Percentiles rank a stretch among this genome's conserved stretches.
These are phyloP conservation scores for Podabrus alpinus DNA, from an alignment of 2,888 invertebrate species.

Conservation along the genomic window DNA sequence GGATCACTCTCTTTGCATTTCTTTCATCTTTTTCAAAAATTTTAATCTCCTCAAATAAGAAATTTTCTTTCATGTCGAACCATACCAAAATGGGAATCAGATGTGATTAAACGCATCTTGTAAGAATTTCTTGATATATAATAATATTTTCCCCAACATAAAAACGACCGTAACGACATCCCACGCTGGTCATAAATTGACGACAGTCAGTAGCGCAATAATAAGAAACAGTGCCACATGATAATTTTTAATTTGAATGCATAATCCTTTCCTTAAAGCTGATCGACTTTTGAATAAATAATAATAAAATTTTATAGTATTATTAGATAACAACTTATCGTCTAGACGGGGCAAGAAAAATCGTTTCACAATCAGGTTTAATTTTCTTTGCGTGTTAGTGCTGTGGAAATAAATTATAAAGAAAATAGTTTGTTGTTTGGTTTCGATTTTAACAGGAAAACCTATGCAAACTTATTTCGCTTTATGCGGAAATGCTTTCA, in stretches of 20 bases:
- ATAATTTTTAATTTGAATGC: not conserved
- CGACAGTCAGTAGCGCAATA: too few relatives aligned
- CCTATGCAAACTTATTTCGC: not conserved
- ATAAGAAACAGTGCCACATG: too few relatives aligned
- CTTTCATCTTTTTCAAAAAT: not conserved
- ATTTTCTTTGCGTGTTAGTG: not conserved
- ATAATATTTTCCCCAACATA: too few relatives aligned
- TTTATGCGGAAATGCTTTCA: not conserved
- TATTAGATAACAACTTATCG: not conserved
- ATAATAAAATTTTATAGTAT: not conserved
- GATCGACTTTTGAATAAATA: not conserved
- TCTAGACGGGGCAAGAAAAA: not conserved
- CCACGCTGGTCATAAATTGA: not conserved
- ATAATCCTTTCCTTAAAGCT: not conserved
- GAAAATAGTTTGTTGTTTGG: not conserved
- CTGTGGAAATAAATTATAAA: not conserved
- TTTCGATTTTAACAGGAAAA: not conserved
- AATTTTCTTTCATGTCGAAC: not conserved
- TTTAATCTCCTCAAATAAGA: not conserved
- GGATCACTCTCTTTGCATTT: not conserved
- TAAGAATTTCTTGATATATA: too few relatives aligned
- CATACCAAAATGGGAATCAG: not conserved
- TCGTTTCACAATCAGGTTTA: not conserved
- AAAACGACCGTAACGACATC: not conserved
- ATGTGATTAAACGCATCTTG: not conserved